Evolutionary conservation across 1,140 invertebrate genomes (phyloP).

Genomic region (Aporrectodea caliginosa): DNA sequence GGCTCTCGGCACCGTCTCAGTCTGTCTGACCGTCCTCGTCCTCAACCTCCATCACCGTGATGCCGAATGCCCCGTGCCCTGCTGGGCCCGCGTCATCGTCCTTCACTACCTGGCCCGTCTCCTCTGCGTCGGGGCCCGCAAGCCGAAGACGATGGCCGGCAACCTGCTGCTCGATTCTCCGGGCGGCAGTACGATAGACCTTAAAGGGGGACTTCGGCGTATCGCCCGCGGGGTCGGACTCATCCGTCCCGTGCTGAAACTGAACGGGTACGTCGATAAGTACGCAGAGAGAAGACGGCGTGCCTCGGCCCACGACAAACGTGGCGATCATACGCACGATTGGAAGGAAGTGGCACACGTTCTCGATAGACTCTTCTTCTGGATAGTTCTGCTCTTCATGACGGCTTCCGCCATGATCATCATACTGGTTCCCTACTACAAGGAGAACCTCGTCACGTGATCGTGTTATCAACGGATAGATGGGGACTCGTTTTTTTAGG

Average conservation of each 20-base stretch:
- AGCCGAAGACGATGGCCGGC: too few relatives aligned
- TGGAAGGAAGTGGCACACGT: too few relatives aligned
- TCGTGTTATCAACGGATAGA: too few relatives aligned
- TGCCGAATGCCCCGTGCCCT: slow-evolving; percentile 19
- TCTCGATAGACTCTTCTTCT: too few relatives aligned
- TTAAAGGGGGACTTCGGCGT: slow-evolving; percentile 6
- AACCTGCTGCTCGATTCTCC: too few relatives aligned
- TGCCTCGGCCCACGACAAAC: slow-evolving; percentile 59
- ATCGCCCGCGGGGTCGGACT: slow-evolving; percentile 8
- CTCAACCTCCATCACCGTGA: too few relatives aligned
- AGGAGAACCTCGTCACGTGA: too few relatives aligned
- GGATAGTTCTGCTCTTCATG: slow-evolving; percentile 30
- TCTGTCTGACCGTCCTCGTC: too few relatives aligned
- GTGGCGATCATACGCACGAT: slow-evolving; percentile 59
- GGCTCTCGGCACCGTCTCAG: too few relatives aligned
- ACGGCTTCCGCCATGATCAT: slow-evolving; percentile 7
- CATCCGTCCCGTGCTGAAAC: slow-evolving; percentile 19
- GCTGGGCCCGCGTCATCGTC: slow-evolving; percentile 14
- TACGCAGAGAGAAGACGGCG: too few relatives aligned
- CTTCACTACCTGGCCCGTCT: slow-evolving; percentile 9
- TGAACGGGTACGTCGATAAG: too few relatives aligned
- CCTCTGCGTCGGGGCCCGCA: slow-evolving; percentile 23
- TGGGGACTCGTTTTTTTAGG: too few relatives aligned
- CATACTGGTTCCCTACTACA: slow-evolving; percentile 20
- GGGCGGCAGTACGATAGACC: slow-evolving; percentile 2